Conservation (phyloP, 2,888 invertebrate species). For the Bedellia somnulentella region DNA sequence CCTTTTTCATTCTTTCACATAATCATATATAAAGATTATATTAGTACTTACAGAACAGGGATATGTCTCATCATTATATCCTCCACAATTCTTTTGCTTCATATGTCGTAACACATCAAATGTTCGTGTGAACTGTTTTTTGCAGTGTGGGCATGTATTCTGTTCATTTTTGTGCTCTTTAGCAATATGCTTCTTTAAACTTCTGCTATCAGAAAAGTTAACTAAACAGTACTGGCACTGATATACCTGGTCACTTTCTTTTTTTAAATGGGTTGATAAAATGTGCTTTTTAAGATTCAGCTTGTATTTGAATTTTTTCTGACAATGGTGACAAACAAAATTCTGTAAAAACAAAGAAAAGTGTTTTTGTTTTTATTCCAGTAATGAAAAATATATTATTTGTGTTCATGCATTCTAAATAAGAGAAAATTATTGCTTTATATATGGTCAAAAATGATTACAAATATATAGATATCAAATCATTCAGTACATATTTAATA, state of each 20-base stretch:
- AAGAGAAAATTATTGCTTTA: too few species aligned
- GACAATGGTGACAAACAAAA: constrained; percentile 57
- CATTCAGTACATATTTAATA: too few species aligned
- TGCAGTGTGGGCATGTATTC: constrained; percentile 67
- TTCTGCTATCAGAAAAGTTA: constrained; percentile 59
- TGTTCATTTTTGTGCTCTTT: constrained; percentile 54
- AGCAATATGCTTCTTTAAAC: constrained; percentile 67
- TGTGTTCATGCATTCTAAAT: too few species aligned
- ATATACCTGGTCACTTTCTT: not conserved
- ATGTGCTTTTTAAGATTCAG: constrained; percentile 68
- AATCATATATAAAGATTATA: too few species aligned
- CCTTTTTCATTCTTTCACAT: too few species aligned
- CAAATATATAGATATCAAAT: too few species aligned
- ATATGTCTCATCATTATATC: constrained; percentile 22
- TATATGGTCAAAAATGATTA: too few species aligned
- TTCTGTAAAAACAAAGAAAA: too few species aligned
- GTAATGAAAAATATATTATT: too few species aligned
- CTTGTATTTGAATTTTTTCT: constrained; percentile 72
- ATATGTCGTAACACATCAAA: constrained; percentile 75
- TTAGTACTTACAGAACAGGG: constrained; percentile 36
- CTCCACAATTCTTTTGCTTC: constrained; percentile 69
- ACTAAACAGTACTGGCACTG: not conserved
- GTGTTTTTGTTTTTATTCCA: too few species aligned
- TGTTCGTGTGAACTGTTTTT: constrained; percentile 72
- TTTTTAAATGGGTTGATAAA: constrained; percentile 67